Conservation (phyloP, 2,797 vertebrate species). For the Podargus strigoides region DNA sequence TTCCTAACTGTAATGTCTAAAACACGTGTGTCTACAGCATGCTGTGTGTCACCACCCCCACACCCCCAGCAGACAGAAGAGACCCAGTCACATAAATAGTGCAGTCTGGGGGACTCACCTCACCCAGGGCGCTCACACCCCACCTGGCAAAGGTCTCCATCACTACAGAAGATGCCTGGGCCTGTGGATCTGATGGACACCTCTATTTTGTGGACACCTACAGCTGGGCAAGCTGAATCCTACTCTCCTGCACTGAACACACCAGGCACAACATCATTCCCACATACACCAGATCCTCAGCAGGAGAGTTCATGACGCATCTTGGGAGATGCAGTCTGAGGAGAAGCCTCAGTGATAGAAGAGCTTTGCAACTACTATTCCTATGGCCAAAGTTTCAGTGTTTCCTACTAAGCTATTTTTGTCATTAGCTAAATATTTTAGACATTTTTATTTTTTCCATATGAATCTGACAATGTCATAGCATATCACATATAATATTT, state of each 20-base stretch:
- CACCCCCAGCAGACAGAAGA: neutral
- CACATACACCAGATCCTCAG: fast-evolving
- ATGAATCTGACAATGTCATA: neutral
- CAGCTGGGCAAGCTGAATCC: fast-evolving
- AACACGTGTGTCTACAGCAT: neutral
- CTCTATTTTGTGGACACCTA: no score
- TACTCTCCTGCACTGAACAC: neutral
- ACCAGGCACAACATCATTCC: neutral
- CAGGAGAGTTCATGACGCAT: neutral
- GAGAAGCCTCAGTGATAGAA: neutral
- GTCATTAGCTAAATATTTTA: neutral
- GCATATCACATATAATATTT: neutral
- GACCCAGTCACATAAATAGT: neutral
- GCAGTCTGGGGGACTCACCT: neutral
- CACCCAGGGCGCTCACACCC: neutral
- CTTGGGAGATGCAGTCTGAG: neutral
- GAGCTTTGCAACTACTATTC: neutral
- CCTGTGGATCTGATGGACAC: neutral
- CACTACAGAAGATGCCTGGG: neutral
- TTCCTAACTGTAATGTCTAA: neutral
- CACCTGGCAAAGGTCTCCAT: neutral
- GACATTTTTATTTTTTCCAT: neutral
- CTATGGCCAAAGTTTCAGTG: neutral
- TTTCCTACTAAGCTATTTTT: neutral
- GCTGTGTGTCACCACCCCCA: neutral